Evolutionary conservation across 2,888 invertebrate species (phyloP), one percentile per base, ranked within the genome.

Genomic region (Pristionchus mayeri): DNA sequence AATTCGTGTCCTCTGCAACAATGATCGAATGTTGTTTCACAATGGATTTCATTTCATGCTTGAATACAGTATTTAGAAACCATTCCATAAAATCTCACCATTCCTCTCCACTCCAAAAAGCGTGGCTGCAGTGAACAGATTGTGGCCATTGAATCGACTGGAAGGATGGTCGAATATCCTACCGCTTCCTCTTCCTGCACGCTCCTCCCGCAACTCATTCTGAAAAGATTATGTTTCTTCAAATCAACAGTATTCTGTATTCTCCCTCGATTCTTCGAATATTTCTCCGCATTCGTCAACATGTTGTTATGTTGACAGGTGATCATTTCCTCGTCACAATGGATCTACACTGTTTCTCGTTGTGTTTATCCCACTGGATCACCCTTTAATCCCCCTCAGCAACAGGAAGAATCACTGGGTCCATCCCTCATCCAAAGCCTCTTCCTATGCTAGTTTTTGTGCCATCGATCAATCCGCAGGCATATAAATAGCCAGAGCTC

Each of bases 71-170:
- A 40, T 44, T n/a, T 54, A 44, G 30, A 52, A 16, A 18, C 11
- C 9, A 34, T 40, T 57, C 11, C 6, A 24, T 54, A 48, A 24
- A 11, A n/a, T 0, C 48, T 30, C 13, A 86, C 86, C 85, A 71
- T 67, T 40, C 63, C 75, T 78, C 54, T 84, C 48, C 24, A 85
- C 87, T 37, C 89, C 88, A 71, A 88, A 82, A n/a, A 89, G 50
- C 54, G 89, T 86, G 84, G 87, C 86, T 0, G 86, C 89, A n/a
- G 90, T 78, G 84, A 89, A 89, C 34, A 88, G 57, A 57, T 87
- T 81, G 79, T 79, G 54, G 44, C 86, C 88, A n/a, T 83, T 80
- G 84, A 79, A 87, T 40, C 44, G 67, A 48, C 87, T 85, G 40
- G 82, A 85, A 6, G 89, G 89, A 84, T 88, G 88, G 85, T 87